Conservation (phyloP, 2,797 vertebrate species). For the Sciurus vulgaris region DNA sequence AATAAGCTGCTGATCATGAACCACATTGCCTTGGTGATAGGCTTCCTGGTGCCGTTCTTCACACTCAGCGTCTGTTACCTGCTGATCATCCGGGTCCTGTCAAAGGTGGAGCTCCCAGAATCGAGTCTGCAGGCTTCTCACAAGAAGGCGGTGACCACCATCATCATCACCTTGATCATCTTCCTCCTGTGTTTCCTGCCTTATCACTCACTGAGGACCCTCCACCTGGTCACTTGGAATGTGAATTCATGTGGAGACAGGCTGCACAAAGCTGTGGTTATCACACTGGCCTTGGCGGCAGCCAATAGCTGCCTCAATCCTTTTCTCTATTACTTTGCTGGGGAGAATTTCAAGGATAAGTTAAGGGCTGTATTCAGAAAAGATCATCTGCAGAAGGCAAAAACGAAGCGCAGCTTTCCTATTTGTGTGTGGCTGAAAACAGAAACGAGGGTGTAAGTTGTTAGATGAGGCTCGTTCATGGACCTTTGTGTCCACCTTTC, state of each 20-base stretch:
- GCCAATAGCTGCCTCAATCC: constrained; percentile 90
- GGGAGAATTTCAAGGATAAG: constrained; percentile 89
- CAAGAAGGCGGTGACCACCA: constrained; percentile 87
- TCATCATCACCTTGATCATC: constrained; percentile 87
- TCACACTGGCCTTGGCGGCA: constrained; percentile 87
- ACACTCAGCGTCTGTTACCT: constrained; percentile 88
- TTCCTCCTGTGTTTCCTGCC: constrained; percentile 90
- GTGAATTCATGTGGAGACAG: neutral
- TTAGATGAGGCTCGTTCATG: neutral
- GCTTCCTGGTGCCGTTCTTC: constrained; percentile 88
- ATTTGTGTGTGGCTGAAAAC: constrained; percentile 50
- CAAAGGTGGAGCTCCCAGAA: constrained; percentile 71
- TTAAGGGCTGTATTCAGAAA: constrained; percentile 74
- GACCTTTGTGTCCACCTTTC: neutral
- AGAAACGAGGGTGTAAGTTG: neutral
- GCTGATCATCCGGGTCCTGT: constrained; percentile 84
- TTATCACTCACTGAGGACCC: constrained; percentile 88
- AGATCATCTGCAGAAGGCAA: neutral
- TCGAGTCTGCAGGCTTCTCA: constrained; percentile 57
- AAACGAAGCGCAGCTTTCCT: constrained; percentile 14
- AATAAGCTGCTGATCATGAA: constrained; percentile 83
- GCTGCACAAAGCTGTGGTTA: constrained; percentile 85
- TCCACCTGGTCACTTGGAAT: constrained; percentile 79
- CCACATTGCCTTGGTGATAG: constrained; percentile 80
- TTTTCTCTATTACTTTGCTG: constrained; percentile 90